Base-by-base conservation (phyloP, 2,113 vertebrate genomes). In the Theropithecus gelada region DNA sequence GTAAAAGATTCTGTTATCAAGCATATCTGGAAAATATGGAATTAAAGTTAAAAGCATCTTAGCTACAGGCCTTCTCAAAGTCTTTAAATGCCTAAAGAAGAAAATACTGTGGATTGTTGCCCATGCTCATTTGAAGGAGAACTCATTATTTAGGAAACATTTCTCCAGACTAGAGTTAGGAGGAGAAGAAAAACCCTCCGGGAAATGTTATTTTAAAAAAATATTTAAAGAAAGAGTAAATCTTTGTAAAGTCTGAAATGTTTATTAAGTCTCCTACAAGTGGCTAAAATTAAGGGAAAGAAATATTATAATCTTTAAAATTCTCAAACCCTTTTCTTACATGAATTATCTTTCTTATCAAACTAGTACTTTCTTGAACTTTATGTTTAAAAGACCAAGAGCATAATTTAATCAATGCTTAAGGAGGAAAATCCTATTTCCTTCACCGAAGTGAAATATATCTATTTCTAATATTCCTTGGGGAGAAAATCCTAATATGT, bases 151-250 rank as follows among this genome's bases (percentile, higher is more conserved):
- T 83, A 90, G 57, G 48, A 88, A 84, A 91, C 9, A 55, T 52
- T 97, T 93, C 76, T 94, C 27, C 86, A 92, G 59, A 81, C 40
- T 78, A 27, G 27, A 72, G 13, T 88, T 80, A 72, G n/a, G 22
- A 79, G 55, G 57, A 22, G 35, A 38, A 38, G 25, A 18, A 94
- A 84, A 93, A 6, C 8, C 32, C 30, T 45, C 32, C 75, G 30
- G 11, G 76, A 96, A 95, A 87, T n/a, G 32, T 20, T 72, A 72
- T 48, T 97, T 78, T 78, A 93, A 93, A 94, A n/a, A 64, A 87
- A 83, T 45, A 76, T 68, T n/a, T 91, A 88, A 90, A 76, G 66
- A 84, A 92, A 75, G 8, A 92, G 7, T 35, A 70, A 93, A 93
- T 52, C 59, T 96, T 32, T 91, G 4, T 45, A 40, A 85, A 94